Conservation (phyloP, 2,888 invertebrate species). For the Alitta virens region DNA sequence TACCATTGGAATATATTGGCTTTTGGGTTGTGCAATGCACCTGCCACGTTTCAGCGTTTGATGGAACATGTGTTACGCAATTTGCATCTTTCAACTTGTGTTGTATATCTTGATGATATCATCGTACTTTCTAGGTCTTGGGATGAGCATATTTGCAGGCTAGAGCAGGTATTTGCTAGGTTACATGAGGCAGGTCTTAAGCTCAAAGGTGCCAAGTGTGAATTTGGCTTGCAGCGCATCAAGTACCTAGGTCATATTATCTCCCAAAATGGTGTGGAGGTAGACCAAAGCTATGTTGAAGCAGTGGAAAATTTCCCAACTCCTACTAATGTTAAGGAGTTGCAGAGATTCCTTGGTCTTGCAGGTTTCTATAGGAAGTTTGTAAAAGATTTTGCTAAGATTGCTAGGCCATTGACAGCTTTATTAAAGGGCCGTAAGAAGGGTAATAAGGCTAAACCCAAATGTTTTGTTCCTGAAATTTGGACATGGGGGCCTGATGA, state of each 20-base stretch:
- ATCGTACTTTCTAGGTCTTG: background rate
- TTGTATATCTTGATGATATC: conserved; percentile 2
- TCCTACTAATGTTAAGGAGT: background rate
- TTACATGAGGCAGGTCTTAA: background rate
- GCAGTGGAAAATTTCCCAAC: background rate
- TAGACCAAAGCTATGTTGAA: background rate
- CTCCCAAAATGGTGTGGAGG: background rate
- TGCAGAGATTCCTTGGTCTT: background rate
- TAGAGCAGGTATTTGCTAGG: background rate
- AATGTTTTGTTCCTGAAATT: background rate
- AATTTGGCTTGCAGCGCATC: background rate
- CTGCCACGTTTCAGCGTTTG: background rate
- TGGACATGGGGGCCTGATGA: conserved; percentile 11
- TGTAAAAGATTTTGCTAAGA: background rate
- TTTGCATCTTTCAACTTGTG: too few species aligned
- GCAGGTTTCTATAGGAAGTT: background rate
- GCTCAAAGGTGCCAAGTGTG: background rate
- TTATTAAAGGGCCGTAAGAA: background rate
- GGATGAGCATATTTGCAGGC: background rate
- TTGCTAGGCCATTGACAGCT: background rate
- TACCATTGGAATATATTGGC: conserved; percentile 14
- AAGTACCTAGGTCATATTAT: background rate
- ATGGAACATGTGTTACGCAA: background rate
- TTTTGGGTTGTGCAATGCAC: background rate
- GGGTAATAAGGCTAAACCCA: background rate